Percentiles rank a stretch among this genome's conserved stretches.
phyloP scores from a whole-genome alignment of 2,113 vertebrate genomes.

The Etheostoma spectabile region DNA sequence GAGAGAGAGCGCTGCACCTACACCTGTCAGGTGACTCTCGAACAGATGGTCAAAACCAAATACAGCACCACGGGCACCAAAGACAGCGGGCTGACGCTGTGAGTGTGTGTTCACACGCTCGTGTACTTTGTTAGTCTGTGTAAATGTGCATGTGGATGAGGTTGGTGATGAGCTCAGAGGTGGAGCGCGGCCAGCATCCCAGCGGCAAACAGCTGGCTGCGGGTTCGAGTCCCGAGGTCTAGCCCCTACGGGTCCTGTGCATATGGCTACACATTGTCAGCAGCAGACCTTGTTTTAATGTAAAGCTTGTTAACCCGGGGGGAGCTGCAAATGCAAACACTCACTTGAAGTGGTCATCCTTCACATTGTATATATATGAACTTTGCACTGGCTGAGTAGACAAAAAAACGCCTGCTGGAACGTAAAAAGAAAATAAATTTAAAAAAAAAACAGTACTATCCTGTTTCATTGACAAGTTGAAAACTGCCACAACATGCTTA shows the following conservation, averaged over 20 bases:
- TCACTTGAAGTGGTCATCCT: not conserved
- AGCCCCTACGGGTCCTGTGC: slow-evolving; percentile 18
- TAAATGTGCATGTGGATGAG: slow-evolving; percentile 20
- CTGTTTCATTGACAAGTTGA: not conserved
- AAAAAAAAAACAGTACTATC: not conserved
- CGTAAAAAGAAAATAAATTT: not conserved
- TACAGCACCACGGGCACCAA: slow-evolving; percentile 55
- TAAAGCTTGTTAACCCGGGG: slow-evolving; percentile 23
- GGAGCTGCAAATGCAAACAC: not conserved
- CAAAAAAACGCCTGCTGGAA: not conserved
- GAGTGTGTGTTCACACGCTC: slow-evolving; percentile 36
- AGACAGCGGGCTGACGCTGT: slow-evolving; percentile 50
- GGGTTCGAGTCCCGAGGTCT: slow-evolving; percentile 57
- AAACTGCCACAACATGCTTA: not conserved
- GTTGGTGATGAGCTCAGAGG: slow-evolving; percentile 67
- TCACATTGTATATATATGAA: not conserved
- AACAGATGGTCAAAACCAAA: slow-evolving; percentile 79
- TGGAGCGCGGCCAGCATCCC: slow-evolving; percentile 67
- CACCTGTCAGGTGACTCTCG: slow-evolving; percentile 78
- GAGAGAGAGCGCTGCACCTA: slow-evolving; percentile 47
- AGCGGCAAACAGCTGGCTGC: slow-evolving; percentile 70
- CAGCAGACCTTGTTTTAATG: slow-evolving; percentile 32
- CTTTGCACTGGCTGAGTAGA: not conserved
- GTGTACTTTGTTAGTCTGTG: slow-evolving; percentile 30
- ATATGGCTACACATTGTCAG: slow-evolving; percentile 60